These are phyloP conservation scores for Liposcelis brunnea DNA, from an alignment of 2,888 invertebrate species.

Conservation along the genomic window DNA sequence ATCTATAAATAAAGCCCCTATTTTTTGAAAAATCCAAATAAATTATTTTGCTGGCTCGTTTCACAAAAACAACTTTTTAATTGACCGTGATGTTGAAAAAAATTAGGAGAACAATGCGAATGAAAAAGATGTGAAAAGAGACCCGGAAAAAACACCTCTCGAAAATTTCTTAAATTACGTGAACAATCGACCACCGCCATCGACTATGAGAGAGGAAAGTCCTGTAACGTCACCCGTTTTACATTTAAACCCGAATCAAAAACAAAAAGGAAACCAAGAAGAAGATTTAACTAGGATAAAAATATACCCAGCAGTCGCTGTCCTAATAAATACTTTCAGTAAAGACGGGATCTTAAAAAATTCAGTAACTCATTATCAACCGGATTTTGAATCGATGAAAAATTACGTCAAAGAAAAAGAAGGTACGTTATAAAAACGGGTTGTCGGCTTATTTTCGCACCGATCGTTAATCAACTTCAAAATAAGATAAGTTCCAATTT, in stretches of 20 bases:
- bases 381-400: not conserved
- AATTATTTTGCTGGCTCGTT: no score
- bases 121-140: not conserved
- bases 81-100: no score
- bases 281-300: not conserved
- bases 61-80: no score
- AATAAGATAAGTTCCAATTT: no score
- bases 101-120: no score
- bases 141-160: conserved; percentile 4
- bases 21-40: no score
- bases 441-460: no score
- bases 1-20: no score
- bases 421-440: no score
- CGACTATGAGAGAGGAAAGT: not conserved
- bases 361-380: conserved; percentile 6
- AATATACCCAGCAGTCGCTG: not conserved
- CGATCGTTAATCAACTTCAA: no score
- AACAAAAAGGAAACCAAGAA: no score
- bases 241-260: not conserved
- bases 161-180: conserved; percentile 1
- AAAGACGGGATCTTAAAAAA: not conserved
- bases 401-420: no score
- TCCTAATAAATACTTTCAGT: not conserved
- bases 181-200: not conserved
- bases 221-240: not conserved